These are phyloP conservation scores for Metridium senile DNA, from an alignment of 92 coral and sea anemone genomes.

Conservation along the genomic window DNA sequence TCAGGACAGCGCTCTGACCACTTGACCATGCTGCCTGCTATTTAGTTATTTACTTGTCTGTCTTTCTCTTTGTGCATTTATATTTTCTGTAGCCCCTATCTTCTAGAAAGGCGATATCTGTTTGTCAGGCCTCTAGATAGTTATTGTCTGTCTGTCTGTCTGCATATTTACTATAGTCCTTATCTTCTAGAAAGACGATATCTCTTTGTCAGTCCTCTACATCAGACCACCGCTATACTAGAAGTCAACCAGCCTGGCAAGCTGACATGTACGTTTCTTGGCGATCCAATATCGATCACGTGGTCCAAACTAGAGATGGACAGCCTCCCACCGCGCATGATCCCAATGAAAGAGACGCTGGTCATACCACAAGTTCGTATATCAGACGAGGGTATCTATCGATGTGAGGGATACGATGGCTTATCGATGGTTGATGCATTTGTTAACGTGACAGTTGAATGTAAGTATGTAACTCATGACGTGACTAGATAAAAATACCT, in stretches of 20 bases:
- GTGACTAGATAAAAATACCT: neutral
- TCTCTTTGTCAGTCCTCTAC: constrained; percentile 52
- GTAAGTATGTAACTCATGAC: constrained; percentile 34
- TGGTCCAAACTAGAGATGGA: constrained; percentile 78
- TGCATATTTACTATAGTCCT: neutral
- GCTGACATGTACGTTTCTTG: constrained; percentile 60
- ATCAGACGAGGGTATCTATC: constrained; percentile 68
- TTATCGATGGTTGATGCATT: constrained; percentile 53
- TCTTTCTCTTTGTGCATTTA: neutral
- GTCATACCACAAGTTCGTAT: constrained; percentile 65
- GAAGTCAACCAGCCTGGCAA: constrained; percentile 56
- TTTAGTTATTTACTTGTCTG: neutral
- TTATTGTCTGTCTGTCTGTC: neutral
- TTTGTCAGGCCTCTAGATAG: neutral
- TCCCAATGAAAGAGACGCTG: constrained; percentile 57
- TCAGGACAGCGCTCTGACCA: too few relatives aligned
- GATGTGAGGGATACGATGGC: constrained; percentile 78
- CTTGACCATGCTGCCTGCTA: too few relatives aligned
- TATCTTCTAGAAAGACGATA: constrained; percentile 48
- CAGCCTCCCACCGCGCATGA: constrained; percentile 64
- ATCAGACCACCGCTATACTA: constrained; percentile 53
- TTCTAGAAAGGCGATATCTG: neutral
- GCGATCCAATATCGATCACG: constrained; percentile 70
- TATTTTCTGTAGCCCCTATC: neutral
- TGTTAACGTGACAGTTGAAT: constrained; percentile 58